These are phyloP conservation scores for Leptodactylus fuscus DNA, from an alignment of 2,113 vertebrate species.

Conservation along the genomic window DNA sequence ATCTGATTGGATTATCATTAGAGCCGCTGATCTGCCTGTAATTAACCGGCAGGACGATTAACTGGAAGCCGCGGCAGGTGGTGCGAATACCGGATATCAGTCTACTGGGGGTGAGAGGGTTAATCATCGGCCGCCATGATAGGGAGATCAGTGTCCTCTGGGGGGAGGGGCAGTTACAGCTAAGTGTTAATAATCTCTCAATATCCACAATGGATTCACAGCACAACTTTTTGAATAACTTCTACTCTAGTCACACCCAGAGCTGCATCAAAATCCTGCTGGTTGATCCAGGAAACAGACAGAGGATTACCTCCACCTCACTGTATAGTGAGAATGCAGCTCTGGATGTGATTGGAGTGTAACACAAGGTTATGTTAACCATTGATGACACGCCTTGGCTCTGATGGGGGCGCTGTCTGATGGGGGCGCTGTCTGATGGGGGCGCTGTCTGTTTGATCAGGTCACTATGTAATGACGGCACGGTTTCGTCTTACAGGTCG, in stretches of 20 bases:
- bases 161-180: not conserved
- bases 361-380: too few species aligned
- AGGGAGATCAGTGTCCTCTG: not conserved
- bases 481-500: slow-evolving; percentile 76
- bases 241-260: not conserved
- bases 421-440: too few species aligned
- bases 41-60: not conserved
- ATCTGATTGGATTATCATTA: slow-evolving; percentile 24
- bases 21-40: not conserved
- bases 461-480: not conserved
- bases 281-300: too few species aligned
- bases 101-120: not conserved
- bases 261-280: not conserved
- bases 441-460: too few species aligned
- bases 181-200: not conserved
- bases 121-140: not conserved
- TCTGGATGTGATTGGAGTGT: not conserved
- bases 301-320: too few species aligned
- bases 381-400: too few species aligned
- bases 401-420: too few species aligned
- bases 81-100: not conserved
- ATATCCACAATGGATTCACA: too few species aligned
- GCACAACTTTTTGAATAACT: not conserved
- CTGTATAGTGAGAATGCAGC: not conserved
- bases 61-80: not conserved